Evolutionary conservation across 2,888 invertebrate genomes (phyloP).

Genomic region (Drosophila kokeensis): DNA sequence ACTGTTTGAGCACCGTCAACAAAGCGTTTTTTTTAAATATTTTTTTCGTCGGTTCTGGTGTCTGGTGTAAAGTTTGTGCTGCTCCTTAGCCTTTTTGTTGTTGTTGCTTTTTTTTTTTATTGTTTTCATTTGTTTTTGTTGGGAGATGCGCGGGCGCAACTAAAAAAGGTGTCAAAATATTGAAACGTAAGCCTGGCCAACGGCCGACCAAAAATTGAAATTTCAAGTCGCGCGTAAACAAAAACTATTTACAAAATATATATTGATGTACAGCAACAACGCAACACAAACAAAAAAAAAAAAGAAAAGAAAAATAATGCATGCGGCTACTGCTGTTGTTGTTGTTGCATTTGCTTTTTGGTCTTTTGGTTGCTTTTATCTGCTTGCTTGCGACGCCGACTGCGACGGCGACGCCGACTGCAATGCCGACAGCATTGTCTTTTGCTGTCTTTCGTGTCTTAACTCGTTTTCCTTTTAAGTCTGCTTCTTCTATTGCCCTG

Average conservation of each 20-base stretch:
- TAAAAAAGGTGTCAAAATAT: constrained; percentile 52
- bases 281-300: constrained; percentile 17
- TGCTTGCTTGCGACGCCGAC: constrained; percentile 53
- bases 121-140: constrained; percentile 30
- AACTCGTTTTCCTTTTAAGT: constrained; percentile 66
- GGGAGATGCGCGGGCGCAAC: constrained; percentile 73
- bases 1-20: constrained; percentile 11
- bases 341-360: constrained; percentile 35
- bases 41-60: constrained; percentile 42
- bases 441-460: constrained; percentile 56
- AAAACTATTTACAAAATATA: constrained; percentile 21
- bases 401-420: constrained; percentile 12
- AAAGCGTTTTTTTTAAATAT: constrained; percentile 18
- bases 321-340: constrained; percentile 30
- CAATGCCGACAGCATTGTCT: constrained; percentile 57
- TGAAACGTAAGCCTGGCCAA: constrained; percentile 40
- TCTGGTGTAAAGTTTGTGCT: constrained; percentile 43
- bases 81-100: constrained; percentile 33
- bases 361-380: constrained; percentile 37
- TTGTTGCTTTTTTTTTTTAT: constrained; percentile 11
- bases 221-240: constrained; percentile 45
- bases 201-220: constrained; percentile 11
- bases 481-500: constrained; percentile 56
- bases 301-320: constrained; percentile 14
- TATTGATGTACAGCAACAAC: constrained; percentile 13